Percentiles rank a stretch among this genome's conserved stretches.
Conservation (phyloP, 2,888 invertebrate genomes). For the Kuschelorhynchus macadamiae region DNA sequence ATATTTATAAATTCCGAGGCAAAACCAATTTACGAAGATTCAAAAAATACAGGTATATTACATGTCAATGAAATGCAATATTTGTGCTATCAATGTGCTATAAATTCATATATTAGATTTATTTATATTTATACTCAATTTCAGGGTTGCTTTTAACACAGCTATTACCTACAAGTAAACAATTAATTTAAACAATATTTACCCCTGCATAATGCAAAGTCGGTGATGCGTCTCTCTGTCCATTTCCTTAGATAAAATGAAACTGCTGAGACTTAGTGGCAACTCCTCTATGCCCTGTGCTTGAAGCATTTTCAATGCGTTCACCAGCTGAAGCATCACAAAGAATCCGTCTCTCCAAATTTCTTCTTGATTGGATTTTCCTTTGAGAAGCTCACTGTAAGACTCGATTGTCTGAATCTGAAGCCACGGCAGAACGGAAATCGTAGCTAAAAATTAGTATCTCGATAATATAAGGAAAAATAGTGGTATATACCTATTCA, state of each 20-base stretch:
- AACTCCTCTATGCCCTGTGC: slow-evolving; percentile 87
- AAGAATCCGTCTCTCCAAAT: slow-evolving; percentile 79
- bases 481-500: too few relatives aligned
- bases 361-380: slow-evolving; percentile 68
- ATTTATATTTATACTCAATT: too few relatives aligned
- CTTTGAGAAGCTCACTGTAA: slow-evolving; percentile 76
- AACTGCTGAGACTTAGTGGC: slow-evolving; percentile 78
- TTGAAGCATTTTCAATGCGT: slow-evolving; percentile 85
- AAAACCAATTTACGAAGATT: too few relatives aligned
- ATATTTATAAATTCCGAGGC: too few relatives aligned
- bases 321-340: slow-evolving; percentile 84
- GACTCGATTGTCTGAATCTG: slow-evolving; percentile 83
- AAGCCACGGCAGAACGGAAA: slow-evolving; percentile 81
- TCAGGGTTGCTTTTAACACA: too few relatives aligned
- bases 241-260: slow-evolving; percentile 79
- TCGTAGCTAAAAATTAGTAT: slow-evolving; percentile 76
- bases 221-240: slow-evolving; percentile 76
- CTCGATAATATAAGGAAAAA: too few relatives aligned
- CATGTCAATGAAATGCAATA: too few relatives aligned
- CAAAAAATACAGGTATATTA: too few relatives aligned
- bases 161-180: too few relatives aligned
- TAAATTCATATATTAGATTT: too few relatives aligned
- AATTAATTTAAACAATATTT: slow-evolving; percentile 62
- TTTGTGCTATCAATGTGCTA: too few relatives aligned
- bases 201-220: slow-evolving; percentile 84